Base-by-base conservation (phyloP, 2,888 invertebrate species). In the Creontiades dilutus region DNA sequence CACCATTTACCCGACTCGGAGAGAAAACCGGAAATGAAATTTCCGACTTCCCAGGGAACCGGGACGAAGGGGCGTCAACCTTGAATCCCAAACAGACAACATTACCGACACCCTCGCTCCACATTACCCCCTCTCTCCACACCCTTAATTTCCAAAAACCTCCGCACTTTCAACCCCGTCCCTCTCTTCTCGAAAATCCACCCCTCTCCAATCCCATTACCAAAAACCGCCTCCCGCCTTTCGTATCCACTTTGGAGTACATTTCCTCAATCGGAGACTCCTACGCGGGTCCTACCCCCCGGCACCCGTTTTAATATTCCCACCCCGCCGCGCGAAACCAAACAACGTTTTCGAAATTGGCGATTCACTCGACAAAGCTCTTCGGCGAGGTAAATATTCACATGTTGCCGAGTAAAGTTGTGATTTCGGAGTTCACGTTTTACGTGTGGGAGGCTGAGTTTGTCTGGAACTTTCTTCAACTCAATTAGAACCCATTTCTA, bases 21-120 rank as follows among this genome's bases (percentile, higher is more conserved):
- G 23, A 23, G 68, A 23, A 23, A 68, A 23, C 68, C 19, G 68
- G 68, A 68, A 68, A 68, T 68, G 68, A 68, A 68, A 68, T 68
- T 68, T 68, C 68, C 68, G 68, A 68, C 68, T 68, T 23, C 23
- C 23, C 68, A 68, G 68, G 12, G 37, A 37, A 7, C 37, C 37
- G 37, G 37, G 68, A 19, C 5, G 68, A 68, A 13, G 23, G 68
- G 23, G 68, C 68, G 68, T 68, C 68, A 68, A 11, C 68, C 68
- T 68, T 68, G 68, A 68, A 68, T 68, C 68, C 11, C 68, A 68
- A 68, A 68, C 68, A 68, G n/a, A 23, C 68, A 68, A 19, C 68
- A 68, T 68, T 68, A 61, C 61, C 61, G 9, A 13, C 61, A 9
- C 61, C 19, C 16, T n/a, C n/a, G 9, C 61, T 19, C 61, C 9